Conservation (phyloP, 37 sponge, comb jelly and placozoan genomes). For the Haliclona indistincta region DNA sequence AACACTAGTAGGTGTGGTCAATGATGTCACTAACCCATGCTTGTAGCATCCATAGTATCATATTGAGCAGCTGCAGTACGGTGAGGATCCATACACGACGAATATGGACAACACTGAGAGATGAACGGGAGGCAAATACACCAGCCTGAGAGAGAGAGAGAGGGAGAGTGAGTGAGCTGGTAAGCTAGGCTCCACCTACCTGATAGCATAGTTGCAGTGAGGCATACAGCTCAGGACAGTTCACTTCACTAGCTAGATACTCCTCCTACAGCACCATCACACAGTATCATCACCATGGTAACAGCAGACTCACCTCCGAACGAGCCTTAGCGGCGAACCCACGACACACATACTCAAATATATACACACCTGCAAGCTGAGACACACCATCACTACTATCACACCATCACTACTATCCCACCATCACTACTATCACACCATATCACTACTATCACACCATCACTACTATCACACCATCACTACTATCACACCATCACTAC, state of each 20-base stretch:
- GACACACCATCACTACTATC: too few species aligned
- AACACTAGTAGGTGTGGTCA: background rate
- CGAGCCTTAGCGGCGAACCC: slow-evolving; percentile 26
- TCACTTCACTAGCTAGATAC: background rate
- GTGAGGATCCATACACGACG: slow-evolving; percentile 30
- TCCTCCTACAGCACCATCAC: background rate
- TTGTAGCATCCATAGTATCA: slow-evolving; percentile 39
- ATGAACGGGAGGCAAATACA: slow-evolving; percentile 41
- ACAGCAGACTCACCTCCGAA: slow-evolving; percentile 3
- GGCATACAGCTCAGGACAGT: slow-evolving; percentile 60
- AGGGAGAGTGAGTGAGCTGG: too few species aligned
- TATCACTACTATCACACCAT: too few species aligned
- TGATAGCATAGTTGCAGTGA: slow-evolving; percentile 57
- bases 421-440: too few species aligned
- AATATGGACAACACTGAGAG: slow-evolving; percentile 21
- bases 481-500: too few species aligned
- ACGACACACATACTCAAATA: slow-evolving; percentile 30
- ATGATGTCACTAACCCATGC: slow-evolving; percentile 15
- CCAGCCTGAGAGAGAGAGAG: slow-evolving; percentile 14
- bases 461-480: too few species aligned
- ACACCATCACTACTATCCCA: too few species aligned
- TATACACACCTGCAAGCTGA: slow-evolving; percentile 17
- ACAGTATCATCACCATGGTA: background rate
- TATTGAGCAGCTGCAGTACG: slow-evolving; percentile 40
- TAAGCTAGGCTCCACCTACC: background rate